Conservation (phyloP, 2,888 invertebrate genomes). For the Silvanus unidentatus region DNA sequence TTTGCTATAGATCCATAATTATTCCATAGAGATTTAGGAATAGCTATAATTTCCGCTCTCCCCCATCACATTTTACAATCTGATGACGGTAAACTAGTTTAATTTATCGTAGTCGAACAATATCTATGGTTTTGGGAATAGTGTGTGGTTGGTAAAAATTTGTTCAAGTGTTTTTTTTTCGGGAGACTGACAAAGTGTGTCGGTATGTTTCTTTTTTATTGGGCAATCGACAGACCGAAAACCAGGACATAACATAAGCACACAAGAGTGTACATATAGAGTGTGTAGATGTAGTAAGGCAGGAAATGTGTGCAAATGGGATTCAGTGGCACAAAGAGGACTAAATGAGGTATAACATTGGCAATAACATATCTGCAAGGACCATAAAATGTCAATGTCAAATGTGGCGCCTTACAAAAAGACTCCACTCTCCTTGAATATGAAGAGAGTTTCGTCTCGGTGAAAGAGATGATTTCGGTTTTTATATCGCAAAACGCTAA, state of each 20-base stretch:
- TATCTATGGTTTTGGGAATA: no score
- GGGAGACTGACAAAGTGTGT: not conserved
- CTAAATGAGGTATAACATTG: conserved; percentile 26
- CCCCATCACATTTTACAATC: no score
- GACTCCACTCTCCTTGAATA: not conserved
- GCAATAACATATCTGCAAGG: conserved; percentile 22
- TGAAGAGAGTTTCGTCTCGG: not conserved
- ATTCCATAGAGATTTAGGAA: no score
- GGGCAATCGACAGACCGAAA: not conserved
- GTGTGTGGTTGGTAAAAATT: not conserved
- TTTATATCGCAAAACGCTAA: not conserved
- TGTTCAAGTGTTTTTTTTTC: not conserved
- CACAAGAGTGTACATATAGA: conserved; percentile 3
- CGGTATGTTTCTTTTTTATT: conserved; percentile 16
- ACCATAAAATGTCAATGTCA: conserved; percentile 17
- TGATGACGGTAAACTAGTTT: not conserved
- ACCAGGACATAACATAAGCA: not conserved
- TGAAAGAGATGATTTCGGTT: not conserved
- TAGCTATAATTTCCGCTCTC: no score
- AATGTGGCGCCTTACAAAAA: not conserved
- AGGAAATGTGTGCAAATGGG: conserved; percentile 18
- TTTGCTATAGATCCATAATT: no score
- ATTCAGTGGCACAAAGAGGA: conserved; percentile 15
- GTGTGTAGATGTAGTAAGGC: conserved; percentile 6
- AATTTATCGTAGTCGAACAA: not conserved